A percentile compares a stretch with the other conserved stretches of the same genome.
Evolutionary conservation across 2,113 vertebrate genomes (phyloP).

Genomic region (Podarcis muralis): DNA sequence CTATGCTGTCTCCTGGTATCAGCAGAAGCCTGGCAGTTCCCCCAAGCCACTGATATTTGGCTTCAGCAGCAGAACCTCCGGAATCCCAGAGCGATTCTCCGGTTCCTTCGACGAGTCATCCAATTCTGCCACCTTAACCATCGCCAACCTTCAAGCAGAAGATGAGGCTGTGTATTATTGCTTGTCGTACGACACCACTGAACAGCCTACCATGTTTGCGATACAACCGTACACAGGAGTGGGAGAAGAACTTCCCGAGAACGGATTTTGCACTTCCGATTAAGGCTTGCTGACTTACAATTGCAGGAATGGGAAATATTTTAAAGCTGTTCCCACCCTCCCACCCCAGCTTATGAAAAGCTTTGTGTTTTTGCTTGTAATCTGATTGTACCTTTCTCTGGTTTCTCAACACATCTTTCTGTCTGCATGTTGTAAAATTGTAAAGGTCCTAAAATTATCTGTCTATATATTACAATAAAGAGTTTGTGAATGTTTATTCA

Average conservation of each 20-base stretch:
- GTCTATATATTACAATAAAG: too few species aligned
- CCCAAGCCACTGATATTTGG: not conserved
- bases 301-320: too few species aligned
- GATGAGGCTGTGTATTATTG: conserved; percentile 7
- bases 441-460: too few species aligned
- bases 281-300: not conserved
- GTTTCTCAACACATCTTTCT: too few species aligned
- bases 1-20: not conserved
- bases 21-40: not conserved
- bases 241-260: not conserved
- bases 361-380: too few species aligned
- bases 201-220: not conserved
- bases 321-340: too few species aligned
- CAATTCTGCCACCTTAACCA: conserved; percentile 2
- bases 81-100: not conserved
- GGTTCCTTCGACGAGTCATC: not conserved
- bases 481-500: too few species aligned
- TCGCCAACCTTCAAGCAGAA: not conserved
- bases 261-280: too few species aligned
- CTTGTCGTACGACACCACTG: not conserved
- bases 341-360: too few species aligned
- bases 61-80: fast-evolving
- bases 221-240: not conserved
- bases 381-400: too few species aligned
- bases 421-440: too few species aligned